Base-by-base conservation (phyloP, 2,888 invertebrate genomes). In the Thera britannica region DNA sequence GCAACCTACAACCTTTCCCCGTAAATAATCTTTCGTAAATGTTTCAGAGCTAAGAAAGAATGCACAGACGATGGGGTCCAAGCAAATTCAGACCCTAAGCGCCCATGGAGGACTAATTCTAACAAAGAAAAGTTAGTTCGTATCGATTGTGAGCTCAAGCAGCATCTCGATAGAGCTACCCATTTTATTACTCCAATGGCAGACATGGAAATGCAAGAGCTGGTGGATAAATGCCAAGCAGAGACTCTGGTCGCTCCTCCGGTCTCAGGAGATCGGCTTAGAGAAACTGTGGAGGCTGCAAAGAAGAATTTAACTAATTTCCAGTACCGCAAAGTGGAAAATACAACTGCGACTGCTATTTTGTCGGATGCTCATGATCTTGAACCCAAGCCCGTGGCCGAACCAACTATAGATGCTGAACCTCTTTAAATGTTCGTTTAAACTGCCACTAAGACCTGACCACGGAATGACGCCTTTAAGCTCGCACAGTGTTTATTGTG, bases 91-190 rank as follows among this genome's bases (percentile, higher is more conserved):
- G 92, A 93, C 69, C 86, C 88, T 0, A 91, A 90, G 64, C 80
- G 89, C 51, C 91, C 91, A 0, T 92, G 93, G 93, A 86, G 92
- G 4, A 92, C 88, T 2, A 80, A 93, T 70, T 84, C 90, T 0
- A 86, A 76, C 64, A 90, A 86, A 72, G 93, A 93, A 70, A 90
- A 84, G 67, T 79, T 93, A 2, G 71, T 89, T 2, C 88, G 90
- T 7, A 88, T 93, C 36, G 87, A 93, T 44, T 82, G 78, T 58
- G 89, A 92, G 65, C 73, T 93, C 1, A 90, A 88, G 72, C 80
- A 86, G n/a, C 90, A 92, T 62, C 68, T 80, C 2, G 90, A 91
- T 58, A 85, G 81, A 48, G 82, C 83, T 1, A 74, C 78, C 0
- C 79, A 85, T 41, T 67, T 80, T 49, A 85, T 90, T 12, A 62